Evolutionary conservation across 2,113 vertebrate species (phyloP).

Genomic region (Thinocorus orbignyianus): DNA sequence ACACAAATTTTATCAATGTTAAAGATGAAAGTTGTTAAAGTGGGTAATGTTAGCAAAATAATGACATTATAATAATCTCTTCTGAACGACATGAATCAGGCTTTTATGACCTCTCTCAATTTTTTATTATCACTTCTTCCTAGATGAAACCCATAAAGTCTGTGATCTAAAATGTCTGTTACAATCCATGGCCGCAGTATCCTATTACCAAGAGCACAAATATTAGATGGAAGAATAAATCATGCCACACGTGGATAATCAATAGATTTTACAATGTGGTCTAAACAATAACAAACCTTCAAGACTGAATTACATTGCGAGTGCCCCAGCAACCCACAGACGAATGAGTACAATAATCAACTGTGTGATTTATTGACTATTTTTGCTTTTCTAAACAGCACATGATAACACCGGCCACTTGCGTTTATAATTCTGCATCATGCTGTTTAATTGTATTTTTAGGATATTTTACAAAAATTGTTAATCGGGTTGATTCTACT

Average conservation of each 20-base stretch:
- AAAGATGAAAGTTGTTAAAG: neutral
- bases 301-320: neutral
- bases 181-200: neutral
- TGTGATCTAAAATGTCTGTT: neutral
- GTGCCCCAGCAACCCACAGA: neutral
- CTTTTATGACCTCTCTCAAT: neutral
- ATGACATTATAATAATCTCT: neutral
- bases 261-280: slow-evolving; percentile 8
- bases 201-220: neutral
- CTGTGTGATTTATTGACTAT: neutral
- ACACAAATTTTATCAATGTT: neutral
- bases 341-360: neutral
- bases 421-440: neutral
- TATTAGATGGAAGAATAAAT: slow-evolving; percentile 36
- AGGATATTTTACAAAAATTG: neutral
- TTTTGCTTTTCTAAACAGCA: neutral
- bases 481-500: neutral
- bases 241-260: neutral
- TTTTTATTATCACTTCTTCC: slow-evolving; percentile 7
- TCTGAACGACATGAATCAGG: neutral
- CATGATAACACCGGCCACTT: neutral
- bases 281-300: neutral
- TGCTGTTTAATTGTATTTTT: neutral
- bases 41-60: slow-evolving; percentile 25
- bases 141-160: neutral